Evolutionary conservation across 2,888 invertebrate species (phyloP).

Genomic region (Biston stratarius): DNA sequence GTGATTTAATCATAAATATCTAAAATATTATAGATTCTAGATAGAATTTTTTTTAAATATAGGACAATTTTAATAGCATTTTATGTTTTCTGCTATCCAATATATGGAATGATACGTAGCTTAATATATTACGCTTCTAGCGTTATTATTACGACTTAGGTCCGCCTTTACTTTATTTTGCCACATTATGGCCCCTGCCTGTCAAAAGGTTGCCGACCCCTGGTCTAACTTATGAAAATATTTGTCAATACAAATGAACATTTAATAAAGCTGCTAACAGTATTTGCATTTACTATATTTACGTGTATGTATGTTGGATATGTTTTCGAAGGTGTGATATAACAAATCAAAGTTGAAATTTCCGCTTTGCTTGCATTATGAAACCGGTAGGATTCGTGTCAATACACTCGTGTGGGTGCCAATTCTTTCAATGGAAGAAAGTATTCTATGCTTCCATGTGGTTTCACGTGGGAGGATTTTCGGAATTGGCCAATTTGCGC

Average conservation of each 20-base stretch:
- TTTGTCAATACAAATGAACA: constrained; percentile 33
- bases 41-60: too few relatives aligned
- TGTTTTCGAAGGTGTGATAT: constrained; percentile 61
- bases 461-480: constrained; percentile 57
- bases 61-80: too few relatives aligned
- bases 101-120: too few relatives aligned
- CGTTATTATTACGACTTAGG: too few relatives aligned
- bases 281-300: constrained; percentile 50
- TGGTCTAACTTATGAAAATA: constrained; percentile 41
- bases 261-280: constrained; percentile 34
- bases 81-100: too few relatives aligned
- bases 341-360: constrained; percentile 71
- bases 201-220: too few relatives aligned
- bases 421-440: constrained; percentile 81
- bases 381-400: constrained; percentile 78
- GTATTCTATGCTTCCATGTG: constrained; percentile 51
- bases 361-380: constrained; percentile 72
- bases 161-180: too few relatives aligned
- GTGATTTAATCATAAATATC: too few relatives aligned
- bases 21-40: too few relatives aligned
- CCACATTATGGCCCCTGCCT: too few relatives aligned
- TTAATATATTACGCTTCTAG: too few relatives aligned
- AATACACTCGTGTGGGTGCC: constrained; percentile 64
- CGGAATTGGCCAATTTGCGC: constrained; percentile 58
- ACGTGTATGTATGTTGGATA: constrained; percentile 46